Evolutionary conservation across 2,113 vertebrate species (phyloP), one percentile per base, ranked within the genome.

Genomic region (Lagopus muta): DNA sequence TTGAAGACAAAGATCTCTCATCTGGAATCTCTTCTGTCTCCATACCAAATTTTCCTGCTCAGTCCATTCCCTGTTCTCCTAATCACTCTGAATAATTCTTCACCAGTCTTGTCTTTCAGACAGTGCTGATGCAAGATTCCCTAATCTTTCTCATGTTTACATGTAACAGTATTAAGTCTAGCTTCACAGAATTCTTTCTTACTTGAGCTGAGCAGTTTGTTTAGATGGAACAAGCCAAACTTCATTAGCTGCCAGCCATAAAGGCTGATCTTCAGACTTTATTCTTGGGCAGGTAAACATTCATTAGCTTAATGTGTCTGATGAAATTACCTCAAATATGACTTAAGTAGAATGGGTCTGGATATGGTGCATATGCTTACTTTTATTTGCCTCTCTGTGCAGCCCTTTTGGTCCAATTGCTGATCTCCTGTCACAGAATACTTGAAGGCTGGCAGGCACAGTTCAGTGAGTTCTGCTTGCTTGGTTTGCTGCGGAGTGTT

Each of bases 1-100:
- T n/a, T 5, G n/a, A 62, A 94, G 27, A 47, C 2, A 8, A 43
- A 72, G 18, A 58, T 45, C 50, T 64, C 34, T 10, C 30, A 32
- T 66, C 38, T 79, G 52, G 76, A 88, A 52, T 34, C 1, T 1
- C 0, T 0, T 47, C 15, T 30, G 32, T 81, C 62, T 82, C 21
- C 15, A 14, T 10, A 42, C 6, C 66, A 66, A 54, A 48, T 48
- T 83, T 86, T 74, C 55, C 61, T 42, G 32, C 45, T 88, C 3
- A n/a, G 6, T 6, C 69, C 16, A 6, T 34, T 42, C 11, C 16
- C 11, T n/a, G 22, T 42, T 40, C 7, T 82, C 43, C 34, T 78
- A 36, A 25, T 52, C 2, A 1, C 13, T 67, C 25, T 66, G 62
- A 76, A 58, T 32, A 54, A 38, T 86, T 88, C 62, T 83, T 70